Evolutionary conservation across 2,113 vertebrate species (phyloP).

Genomic region (Aegotheles bennettii): DNA sequence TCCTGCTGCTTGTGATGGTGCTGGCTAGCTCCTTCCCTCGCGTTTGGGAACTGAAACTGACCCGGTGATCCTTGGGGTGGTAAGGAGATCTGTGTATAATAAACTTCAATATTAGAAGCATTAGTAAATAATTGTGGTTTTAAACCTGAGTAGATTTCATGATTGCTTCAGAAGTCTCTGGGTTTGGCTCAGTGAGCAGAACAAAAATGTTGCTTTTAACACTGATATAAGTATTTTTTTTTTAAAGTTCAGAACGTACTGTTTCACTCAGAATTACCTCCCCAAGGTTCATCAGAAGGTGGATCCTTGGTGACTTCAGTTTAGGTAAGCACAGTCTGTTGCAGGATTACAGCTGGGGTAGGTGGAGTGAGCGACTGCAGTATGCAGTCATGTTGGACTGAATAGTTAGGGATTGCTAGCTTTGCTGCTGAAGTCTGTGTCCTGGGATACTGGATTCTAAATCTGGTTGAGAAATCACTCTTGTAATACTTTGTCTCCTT

Average conservation of each 20-base stretch:
- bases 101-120: not conserved
- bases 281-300: not conserved
- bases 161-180: not conserved
- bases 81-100: not conserved
- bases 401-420: not conserved
- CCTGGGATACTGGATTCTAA: not conserved
- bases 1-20: not conserved
- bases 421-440: not conserved
- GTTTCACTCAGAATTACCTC: not conserved
- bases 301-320: not conserved
- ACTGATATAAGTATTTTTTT: not conserved
- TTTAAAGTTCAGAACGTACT: not conserved
- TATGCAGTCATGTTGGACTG: not conserved
- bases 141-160: not conserved
- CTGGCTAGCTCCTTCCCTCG: not conserved
- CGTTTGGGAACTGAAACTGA: not conserved
- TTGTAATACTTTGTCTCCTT: not conserved
- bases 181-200: not conserved
- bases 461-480: not conserved
- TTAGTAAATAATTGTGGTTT: not conserved
- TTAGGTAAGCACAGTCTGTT: not conserved
- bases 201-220: not conserved
- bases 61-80: not conserved
- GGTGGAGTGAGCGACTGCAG: not conserved
- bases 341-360: not conserved